Conservation (phyloP, 2,113 vertebrate genomes). For the Chaetorhynchus papuensis region DNA sequence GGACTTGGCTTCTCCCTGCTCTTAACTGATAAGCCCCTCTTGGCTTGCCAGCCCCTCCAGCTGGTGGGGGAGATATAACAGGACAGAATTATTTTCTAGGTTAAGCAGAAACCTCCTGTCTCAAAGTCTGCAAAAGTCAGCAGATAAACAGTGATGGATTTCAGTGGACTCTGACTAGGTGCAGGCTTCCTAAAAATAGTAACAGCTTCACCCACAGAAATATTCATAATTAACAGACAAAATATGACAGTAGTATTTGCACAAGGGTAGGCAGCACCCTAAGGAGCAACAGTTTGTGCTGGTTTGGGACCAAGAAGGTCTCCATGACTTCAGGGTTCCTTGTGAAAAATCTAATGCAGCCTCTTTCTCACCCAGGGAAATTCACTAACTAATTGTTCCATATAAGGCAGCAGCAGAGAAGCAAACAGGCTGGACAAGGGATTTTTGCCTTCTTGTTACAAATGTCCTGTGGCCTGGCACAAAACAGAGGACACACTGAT, state of each 20-base stretch:
- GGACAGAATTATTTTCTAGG: neutral
- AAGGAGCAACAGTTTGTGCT: neutral
- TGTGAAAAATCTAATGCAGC: neutral
- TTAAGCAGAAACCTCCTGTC: neutral
- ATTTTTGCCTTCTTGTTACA: neutral
- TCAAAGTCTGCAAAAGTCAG: neutral
- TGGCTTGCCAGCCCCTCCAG: neutral
- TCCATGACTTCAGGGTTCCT: neutral
- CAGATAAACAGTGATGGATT: neutral
- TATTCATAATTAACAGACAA: neutral
- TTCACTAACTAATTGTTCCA: neutral
- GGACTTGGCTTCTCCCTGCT: neutral
- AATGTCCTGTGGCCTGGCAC: neutral
- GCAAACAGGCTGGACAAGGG: neutral
- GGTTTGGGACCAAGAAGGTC: neutral
- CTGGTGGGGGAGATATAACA: neutral
- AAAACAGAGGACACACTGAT: neutral
- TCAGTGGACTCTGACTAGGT: neutral
- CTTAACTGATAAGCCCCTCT: neutral
- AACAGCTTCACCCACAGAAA: neutral
- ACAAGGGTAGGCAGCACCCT: neutral
- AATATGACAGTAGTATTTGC: neutral
- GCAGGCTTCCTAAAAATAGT: neutral
- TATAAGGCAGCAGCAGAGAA: neutral
- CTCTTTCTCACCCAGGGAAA: neutral